These are phyloP conservation scores for Drosophila siamana DNA, from an alignment of 2,888 invertebrate genomes.

Conservation along the genomic window DNA sequence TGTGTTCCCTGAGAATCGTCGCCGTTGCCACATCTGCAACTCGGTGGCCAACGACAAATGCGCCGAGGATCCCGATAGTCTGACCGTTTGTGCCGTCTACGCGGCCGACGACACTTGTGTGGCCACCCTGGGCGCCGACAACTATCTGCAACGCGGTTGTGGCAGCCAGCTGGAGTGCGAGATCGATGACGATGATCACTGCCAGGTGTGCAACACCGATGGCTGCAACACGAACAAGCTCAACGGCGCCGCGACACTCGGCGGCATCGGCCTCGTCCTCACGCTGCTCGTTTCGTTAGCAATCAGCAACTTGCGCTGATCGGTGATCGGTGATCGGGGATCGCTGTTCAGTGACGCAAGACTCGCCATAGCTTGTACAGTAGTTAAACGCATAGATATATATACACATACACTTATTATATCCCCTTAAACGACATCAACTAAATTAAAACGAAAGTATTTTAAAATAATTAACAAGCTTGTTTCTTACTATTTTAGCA, in stretches of 20 bases:
- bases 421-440: slow-evolving; percentile 32
- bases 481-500: not conserved
- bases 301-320: slow-evolving; percentile 34
- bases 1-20: slow-evolving; percentile 78
- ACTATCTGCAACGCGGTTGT: slow-evolving; percentile 75
- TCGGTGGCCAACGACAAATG: slow-evolving; percentile 64
- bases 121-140: slow-evolving; percentile 28
- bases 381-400: slow-evolving; percentile 61
- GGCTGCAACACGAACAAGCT: slow-evolving; percentile 76
- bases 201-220: slow-evolving; percentile 68
- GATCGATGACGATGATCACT: slow-evolving; percentile 57
- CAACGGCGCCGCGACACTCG: slow-evolving; percentile 54
- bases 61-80: slow-evolving; percentile 43
- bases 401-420: slow-evolving; percentile 35
- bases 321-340: too few relatives aligned
- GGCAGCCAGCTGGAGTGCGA: slow-evolving; percentile 69
- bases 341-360: too few relatives aligned
- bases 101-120: slow-evolving; percentile 72
- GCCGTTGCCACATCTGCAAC: slow-evolving; percentile 79
- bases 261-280: slow-evolving; percentile 59
- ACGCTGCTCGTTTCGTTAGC: slow-evolving; percentile 61
- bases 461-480: slow-evolving; percentile 5
- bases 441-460: slow-evolving; percentile 45
- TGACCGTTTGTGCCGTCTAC: slow-evolving; percentile 76
- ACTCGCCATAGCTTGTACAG: slow-evolving; percentile 28